A percentile compares a stretch with the other conserved stretches of the same genome.
phyloP scores from a whole-genome alignment of 2,888 invertebrate genomes.

The Lysandra bellargus region DNA sequence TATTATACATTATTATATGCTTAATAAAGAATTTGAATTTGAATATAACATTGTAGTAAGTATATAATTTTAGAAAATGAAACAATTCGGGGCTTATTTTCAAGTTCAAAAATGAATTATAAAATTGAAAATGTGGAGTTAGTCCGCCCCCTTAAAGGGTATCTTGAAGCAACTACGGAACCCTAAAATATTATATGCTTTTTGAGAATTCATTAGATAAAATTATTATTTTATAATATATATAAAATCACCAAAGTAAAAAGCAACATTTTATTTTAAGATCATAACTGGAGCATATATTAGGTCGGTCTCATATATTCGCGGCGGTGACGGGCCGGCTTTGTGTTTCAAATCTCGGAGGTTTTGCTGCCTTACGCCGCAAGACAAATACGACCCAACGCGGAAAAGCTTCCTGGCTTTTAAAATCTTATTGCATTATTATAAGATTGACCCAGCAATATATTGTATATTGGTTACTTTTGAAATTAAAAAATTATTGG shows the following conservation, averaged over 20 bases:
- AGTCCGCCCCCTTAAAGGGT: no score
- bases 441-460: neutral
- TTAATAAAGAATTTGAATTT: no score
- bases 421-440: neutral
- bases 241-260: neutral
- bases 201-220: no score
- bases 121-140: no score
- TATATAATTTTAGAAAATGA: no score
- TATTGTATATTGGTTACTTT: neutral
- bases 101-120: no score
- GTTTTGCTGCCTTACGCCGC: constrained; percentile 52
- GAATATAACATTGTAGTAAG: no score
- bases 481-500: neutral
- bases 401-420: neutral
- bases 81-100: no score
- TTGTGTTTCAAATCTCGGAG: constrained; percentile 60
- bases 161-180: no score
- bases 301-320: neutral
- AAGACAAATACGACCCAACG: neutral
- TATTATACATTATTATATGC: no score
- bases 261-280: neutral
- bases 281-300: neutral
- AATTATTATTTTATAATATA: no score
- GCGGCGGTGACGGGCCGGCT: constrained; percentile 51
- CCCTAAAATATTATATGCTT: no score